Conservation (phyloP, 2,888 invertebrate species). For the Sphinx pinastri region DNA sequence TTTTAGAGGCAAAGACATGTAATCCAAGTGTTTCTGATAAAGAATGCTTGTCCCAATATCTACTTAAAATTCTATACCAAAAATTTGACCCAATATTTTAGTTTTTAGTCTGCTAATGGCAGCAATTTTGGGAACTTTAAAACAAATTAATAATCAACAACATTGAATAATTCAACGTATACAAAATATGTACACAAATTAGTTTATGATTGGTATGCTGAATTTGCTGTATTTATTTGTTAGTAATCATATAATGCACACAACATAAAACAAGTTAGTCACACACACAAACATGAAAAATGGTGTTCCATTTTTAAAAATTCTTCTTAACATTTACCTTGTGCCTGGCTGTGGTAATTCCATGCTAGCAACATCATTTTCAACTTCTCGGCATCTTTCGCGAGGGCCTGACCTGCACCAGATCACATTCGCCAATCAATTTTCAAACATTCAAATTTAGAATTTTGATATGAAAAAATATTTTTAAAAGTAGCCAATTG, state of each 20-base stretch:
- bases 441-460: slow-evolving; percentile 59
- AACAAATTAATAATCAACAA: too few relatives aligned
- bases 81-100: too few relatives aligned
- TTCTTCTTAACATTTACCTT: slow-evolving; percentile 75
- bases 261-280: not conserved
- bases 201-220: not conserved
- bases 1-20: too few relatives aligned
- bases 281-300: slow-evolving; percentile 14
- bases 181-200: too few relatives aligned
- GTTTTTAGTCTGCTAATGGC: too few relatives aligned
- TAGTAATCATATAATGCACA: not conserved
- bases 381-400: slow-evolving; percentile 94
- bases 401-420: slow-evolving; percentile 84
- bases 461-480: slow-evolving; percentile 40
- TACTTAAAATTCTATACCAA: too few relatives aligned
- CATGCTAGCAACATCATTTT: slow-evolving; percentile 94
- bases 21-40: too few relatives aligned
- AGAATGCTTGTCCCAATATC: too few relatives aligned
- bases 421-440: slow-evolving; percentile 80
- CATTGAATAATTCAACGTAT: too few relatives aligned
- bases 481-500: slow-evolving; percentile 58
- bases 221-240: not conserved
- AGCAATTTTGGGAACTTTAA: too few relatives aligned
- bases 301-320: slow-evolving; percentile 1
- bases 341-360: slow-evolving; percentile 93